A percentile compares a stretch with the other conserved stretches of the same genome.
phyloP scores from a whole-genome alignment of 2,797 vertebrate genomes.

The Pterois miles region DNA sequence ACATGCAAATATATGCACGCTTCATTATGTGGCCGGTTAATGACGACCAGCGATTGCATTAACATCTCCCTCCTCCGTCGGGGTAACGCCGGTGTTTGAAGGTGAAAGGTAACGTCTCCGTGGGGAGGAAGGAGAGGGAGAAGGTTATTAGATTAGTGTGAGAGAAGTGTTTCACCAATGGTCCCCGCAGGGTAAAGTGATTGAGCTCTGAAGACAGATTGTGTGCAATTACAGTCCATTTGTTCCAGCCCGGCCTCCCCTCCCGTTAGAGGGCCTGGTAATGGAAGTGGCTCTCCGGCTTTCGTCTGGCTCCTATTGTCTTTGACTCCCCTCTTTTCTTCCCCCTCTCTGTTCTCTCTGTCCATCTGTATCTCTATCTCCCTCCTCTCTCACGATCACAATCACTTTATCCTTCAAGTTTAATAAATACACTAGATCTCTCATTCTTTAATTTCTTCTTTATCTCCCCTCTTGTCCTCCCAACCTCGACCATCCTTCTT shows the following conservation, averaged over 20 bases:
- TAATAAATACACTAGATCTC: slow-evolving; percentile 34
- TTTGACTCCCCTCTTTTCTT: slow-evolving; percentile 38
- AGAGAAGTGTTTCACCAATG: slow-evolving; percentile 64
- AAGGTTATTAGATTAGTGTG: slow-evolving; percentile 73
- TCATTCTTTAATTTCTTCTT: slow-evolving; percentile 18
- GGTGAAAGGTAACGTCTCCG: slow-evolving; percentile 63
- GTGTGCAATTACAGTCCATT: slow-evolving; percentile 80
- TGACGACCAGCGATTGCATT: slow-evolving; percentile 10
- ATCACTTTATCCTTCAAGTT: slow-evolving; percentile 34
- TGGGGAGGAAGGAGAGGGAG: slow-evolving; percentile 43
- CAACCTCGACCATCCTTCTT: background rate
- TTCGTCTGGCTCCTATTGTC: slow-evolving; percentile 44
- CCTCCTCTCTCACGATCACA: background rate
- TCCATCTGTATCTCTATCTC: slow-evolving; percentile 30
- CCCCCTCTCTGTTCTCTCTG: background rate
- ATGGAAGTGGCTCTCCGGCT: slow-evolving; percentile 55
- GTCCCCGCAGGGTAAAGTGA: slow-evolving; percentile 69
- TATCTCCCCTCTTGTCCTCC: background rate
- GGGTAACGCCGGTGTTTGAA: slow-evolving; percentile 26
- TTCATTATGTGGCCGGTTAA: slow-evolving; percentile 34
- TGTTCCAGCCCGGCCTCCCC: slow-evolving; percentile 63
- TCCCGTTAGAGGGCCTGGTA: slow-evolving; percentile 42
- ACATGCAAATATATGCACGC: slow-evolving; percentile 12
- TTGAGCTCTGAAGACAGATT: slow-evolving; percentile 80
- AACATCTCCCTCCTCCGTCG: background rate